Percentiles rank a stretch among this genome's conserved stretches.
These are phyloP conservation scores for Odocoileus hemionus DNA, from an alignment of 2,113 vertebrate genomes.

Conservation along the genomic window DNA sequence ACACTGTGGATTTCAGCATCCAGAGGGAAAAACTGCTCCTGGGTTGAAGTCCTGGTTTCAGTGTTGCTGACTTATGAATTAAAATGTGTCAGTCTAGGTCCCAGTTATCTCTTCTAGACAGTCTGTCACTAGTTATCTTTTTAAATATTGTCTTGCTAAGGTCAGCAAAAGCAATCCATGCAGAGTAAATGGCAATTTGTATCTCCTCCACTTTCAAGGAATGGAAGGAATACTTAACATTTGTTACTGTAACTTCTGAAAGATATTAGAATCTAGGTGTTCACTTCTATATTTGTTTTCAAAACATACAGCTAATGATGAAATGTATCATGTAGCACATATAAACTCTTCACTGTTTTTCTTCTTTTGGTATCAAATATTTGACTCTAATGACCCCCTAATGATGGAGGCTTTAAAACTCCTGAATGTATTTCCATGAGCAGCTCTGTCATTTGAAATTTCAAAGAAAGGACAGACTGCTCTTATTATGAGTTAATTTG, in stretches of 20 bases:
- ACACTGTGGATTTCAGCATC: background rate
- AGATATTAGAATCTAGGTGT: background rate
- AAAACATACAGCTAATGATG: background rate
- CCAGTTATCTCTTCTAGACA: background rate
- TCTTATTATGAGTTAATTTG: conserved; percentile 27
- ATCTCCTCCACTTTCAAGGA: background rate
- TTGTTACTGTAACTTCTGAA: background rate
- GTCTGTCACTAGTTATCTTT: background rate
- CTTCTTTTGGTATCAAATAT: background rate
- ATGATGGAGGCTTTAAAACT: background rate
- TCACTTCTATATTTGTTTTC: background rate
- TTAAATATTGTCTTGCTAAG: background rate
- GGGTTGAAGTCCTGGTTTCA: background rate
- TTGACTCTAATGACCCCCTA: background rate
- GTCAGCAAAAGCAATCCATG: background rate
- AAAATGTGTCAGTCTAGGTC: background rate
- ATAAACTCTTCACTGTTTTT: background rate
- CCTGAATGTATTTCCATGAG: background rate
- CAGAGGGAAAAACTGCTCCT: background rate
- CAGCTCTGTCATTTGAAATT: background rate
- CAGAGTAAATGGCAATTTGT: background rate
- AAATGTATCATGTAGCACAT: background rate
- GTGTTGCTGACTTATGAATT: background rate
- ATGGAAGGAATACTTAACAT: background rate
- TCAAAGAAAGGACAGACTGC: background rate